Evolutionary conservation across 92 coral and sea anemone species (phyloP).

Genomic region (Metridium senile): DNA sequence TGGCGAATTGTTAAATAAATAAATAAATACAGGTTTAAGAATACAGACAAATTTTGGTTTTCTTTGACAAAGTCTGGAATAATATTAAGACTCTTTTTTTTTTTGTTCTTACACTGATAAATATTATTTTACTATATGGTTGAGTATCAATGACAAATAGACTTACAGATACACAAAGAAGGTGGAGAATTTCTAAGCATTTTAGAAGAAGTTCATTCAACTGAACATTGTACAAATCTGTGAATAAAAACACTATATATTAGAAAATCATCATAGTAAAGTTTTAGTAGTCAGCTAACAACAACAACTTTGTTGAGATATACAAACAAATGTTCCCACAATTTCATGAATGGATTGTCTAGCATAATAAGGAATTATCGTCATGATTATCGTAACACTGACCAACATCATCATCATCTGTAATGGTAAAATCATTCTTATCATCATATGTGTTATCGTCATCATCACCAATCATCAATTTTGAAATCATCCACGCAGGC

Average conservation of each 20-base stretch:
- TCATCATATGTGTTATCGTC: neutral
- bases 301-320: no score
- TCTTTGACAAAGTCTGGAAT: no score
- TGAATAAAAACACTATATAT: neutral
- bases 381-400: no score
- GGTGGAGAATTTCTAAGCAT: slow-evolving; percentile 10
- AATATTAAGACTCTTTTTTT: no score
- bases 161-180: slow-evolving; percentile 11
- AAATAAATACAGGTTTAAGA: no score
- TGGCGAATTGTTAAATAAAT: no score
- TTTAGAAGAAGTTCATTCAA: slow-evolving; percentile 14
- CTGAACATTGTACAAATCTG: neutral
- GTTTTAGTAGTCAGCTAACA: no score
- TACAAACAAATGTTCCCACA: no score
- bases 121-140: neutral
- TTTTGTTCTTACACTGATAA: neutral
- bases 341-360: no score
- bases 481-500: neutral
- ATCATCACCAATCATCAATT: neutral
- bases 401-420: neutral
- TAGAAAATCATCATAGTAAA: neutral
- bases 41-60: no score
- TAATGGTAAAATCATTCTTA: neutral
- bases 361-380: no score
- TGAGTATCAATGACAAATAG: neutral